These are phyloP conservation scores for Eutrigla gurnardus DNA, from an alignment of 2,797 vertebrate species.

Conservation along the genomic window DNA sequence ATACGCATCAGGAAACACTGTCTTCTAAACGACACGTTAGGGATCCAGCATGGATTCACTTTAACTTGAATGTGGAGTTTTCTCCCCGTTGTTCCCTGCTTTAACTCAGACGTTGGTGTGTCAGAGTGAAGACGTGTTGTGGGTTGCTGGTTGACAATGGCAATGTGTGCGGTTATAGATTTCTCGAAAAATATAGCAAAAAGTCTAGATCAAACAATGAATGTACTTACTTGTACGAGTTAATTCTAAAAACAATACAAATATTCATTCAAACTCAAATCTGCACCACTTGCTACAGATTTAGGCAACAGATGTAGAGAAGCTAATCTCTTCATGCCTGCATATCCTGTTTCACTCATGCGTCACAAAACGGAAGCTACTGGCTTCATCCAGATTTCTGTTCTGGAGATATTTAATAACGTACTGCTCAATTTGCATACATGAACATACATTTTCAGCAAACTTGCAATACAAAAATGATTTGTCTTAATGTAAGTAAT, in stretches of 20 bases:
- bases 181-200: background rate
- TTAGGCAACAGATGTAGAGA: no score
- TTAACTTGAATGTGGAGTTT: constrained; percentile 10
- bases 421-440: no score
- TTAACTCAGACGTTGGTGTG: background rate
- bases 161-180: background rate
- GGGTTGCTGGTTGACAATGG: background rate
- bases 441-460: no score
- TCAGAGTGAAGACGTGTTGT: background rate
- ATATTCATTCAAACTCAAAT: background rate
- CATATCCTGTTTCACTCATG: no score
- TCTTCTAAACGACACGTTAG: background rate
- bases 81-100: background rate
- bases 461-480: no score
- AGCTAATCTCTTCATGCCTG: no score
- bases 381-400: background rate
- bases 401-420: no score
- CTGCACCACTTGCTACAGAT: background rate
- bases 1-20: background rate
- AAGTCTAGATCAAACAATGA: no score
- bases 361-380: background rate
- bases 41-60: background rate
- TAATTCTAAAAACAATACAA: background rate
- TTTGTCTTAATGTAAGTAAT: no score
- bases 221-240: no score